phyloP scores from a whole-genome alignment of 2,113 vertebrate species.

The Lasiurus cinereus region DNA sequence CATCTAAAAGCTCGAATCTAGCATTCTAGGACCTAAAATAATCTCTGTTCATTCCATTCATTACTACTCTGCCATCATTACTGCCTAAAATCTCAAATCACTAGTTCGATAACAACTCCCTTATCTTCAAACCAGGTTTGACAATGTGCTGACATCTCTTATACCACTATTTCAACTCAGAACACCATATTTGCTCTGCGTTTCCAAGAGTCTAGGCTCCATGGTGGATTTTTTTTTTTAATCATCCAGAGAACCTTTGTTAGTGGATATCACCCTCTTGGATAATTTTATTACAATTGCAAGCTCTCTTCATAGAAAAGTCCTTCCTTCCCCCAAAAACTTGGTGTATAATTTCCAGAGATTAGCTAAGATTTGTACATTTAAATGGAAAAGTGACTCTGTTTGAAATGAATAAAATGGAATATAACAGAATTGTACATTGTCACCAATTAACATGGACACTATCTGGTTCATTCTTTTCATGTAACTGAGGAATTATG shows the following conservation, averaged over 20 bases:
- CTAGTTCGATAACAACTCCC: neutral
- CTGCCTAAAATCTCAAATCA: constrained; percentile 8
- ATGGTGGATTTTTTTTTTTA: neutral
- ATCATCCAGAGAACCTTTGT: neutral
- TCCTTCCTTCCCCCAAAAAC: neutral
- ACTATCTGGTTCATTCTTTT: constrained; percentile 29
- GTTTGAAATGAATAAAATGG: constrained; percentile 47
- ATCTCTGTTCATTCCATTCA: constrained; percentile 21
- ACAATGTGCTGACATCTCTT: neutral
- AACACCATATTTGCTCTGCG: neutral
- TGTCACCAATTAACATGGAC: neutral
- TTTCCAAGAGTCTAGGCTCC: neutral
- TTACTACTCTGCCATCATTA: neutral
- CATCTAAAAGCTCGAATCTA: constrained; percentile 11
- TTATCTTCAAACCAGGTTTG: neutral
- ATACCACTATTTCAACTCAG: neutral
- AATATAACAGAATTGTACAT: neutral
- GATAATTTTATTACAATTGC: constrained; percentile 37
- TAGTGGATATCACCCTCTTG: neutral
- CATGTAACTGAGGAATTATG: neutral
- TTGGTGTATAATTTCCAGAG: neutral
- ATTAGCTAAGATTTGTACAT: neutral
- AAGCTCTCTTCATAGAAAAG: constrained; percentile 26
- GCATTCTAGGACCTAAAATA: neutral
- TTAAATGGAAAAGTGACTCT: neutral